Base-by-base conservation (phyloP, 2,797 vertebrate species). In the Toxotes lorentzi region DNA sequence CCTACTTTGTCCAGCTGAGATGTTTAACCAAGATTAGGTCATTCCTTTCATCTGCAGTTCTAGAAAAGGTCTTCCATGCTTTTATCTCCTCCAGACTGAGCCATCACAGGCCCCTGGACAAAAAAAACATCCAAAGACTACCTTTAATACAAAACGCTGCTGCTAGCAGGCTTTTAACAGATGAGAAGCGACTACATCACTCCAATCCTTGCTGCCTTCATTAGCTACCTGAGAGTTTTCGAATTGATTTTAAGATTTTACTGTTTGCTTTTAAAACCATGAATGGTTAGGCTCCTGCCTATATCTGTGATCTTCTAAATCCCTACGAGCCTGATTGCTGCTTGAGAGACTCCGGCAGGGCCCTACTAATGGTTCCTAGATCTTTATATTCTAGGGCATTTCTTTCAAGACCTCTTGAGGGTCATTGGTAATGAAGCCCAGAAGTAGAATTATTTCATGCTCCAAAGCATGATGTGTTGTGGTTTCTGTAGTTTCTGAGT, bases 381-480 rank as follows among this genome's bases (percentile, higher is more conserved):
- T 51, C 5, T 54, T 68, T 64, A 16, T 34, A 14, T 64, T 27
- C 9, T 35, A 38, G 48, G 43, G 50, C 11, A 1, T 11, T n/a
- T 72, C 81, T 67, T 30, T 41, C 40, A 72, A 38, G 17, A 48
- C 27, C 14, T 62, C 47, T 27, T 67, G 19, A 59, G 27, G 23
- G 48, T 51, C 38, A 65, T 35, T 27, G 10, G 58, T 69, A 74
- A 59, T 70, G 12, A 64, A 82, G 73, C 60, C 19, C 19, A 69
- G 48, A 61, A 50, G 35, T n/a, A 61, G 9, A 45, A 43, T 50
- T 30, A 27, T 69, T 43, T 34, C 27, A 57, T 35, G 13, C 19
- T 62, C 32, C 43, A 45, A 41, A 47, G 47, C 30, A 63, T 59
- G 35, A 45, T 73, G 50, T 74, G 45, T 70, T 62, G 10, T 53